phyloP scores from a whole-genome alignment of 2,888 invertebrate genomes.

The Laspeyria flexula region DNA sequence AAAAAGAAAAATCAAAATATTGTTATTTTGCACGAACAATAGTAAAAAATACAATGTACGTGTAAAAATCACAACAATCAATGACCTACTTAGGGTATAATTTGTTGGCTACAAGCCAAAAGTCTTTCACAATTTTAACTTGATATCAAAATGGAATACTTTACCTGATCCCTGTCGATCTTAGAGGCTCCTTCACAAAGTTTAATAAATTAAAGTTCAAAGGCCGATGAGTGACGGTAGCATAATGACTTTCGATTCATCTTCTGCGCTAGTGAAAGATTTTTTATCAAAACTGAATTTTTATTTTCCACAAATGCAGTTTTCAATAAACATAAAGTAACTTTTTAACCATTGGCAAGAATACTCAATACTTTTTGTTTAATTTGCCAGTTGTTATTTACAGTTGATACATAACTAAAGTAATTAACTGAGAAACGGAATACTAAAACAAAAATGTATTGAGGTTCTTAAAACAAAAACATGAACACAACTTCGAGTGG shows the following conservation, averaged over 20 bases:
- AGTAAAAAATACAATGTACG: no score
- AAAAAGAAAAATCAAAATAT: no score
- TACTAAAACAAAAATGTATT: no score
- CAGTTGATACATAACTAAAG: no score
- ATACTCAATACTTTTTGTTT: no score
- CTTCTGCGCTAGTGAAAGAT: background rate
- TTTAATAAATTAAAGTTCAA: conserved; percentile 5
- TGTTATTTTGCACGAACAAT: no score
- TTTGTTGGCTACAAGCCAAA: background rate
- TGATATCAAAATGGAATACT: background rate
- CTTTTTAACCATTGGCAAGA: no score
- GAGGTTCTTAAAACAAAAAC: no score
- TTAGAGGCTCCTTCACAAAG: background rate
- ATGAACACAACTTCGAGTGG: no score
- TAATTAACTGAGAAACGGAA: no score
- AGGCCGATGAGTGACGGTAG: conserved; percentile 2
- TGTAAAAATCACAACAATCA: no score
- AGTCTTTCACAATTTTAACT: background rate
- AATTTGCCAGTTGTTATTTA: no score
- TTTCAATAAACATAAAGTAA: background rate
- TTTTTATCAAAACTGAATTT: background rate
- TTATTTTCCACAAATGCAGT: background rate
- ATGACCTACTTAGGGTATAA: background rate
- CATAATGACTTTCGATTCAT: background rate
- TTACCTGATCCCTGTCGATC: background rate